A percentile compares a stretch with the other conserved stretches of the same genome.
Conservation (phyloP, 2,797 vertebrate genomes). For the Fratercula arctica region DNA sequence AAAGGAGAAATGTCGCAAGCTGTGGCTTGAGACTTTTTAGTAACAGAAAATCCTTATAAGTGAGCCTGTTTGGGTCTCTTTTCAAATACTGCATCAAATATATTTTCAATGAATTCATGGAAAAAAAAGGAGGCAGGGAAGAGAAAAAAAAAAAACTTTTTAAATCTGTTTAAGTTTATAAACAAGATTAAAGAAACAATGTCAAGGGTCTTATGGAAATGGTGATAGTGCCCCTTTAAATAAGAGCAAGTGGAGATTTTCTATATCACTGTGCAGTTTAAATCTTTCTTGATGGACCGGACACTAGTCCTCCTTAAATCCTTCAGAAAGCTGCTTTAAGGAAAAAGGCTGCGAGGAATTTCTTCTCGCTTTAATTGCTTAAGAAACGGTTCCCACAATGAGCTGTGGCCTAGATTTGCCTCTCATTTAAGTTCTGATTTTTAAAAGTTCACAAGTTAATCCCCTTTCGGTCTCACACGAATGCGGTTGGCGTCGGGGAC, state of each 20-base stretch:
- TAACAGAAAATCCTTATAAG: slow-evolving; percentile 71
- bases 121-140: neutral
- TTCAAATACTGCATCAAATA: slow-evolving; percentile 70
- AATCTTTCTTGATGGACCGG: slow-evolving; percentile 85
- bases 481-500: slow-evolving; percentile 75
- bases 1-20: slow-evolving; percentile 56
- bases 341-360: slow-evolving; percentile 91
- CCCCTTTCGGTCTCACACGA: slow-evolving; percentile 86
- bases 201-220: slow-evolving; percentile 78
- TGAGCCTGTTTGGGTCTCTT: slow-evolving; percentile 66
- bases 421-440: slow-evolving; percentile 95
- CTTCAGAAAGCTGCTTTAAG: slow-evolving; percentile 88
- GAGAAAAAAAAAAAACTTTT: slow-evolving; percentile 51
- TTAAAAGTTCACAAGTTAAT: slow-evolving; percentile 96
- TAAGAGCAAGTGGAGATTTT: slow-evolving; percentile 78
- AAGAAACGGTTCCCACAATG: slow-evolving; percentile 93
- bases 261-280: slow-evolving; percentile 81
- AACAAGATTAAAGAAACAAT: slow-evolving; percentile 80
- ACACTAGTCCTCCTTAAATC: slow-evolving; percentile 86
- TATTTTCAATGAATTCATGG: slow-evolving; percentile 71
- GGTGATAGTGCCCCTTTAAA: slow-evolving; percentile 76
- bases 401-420: slow-evolving; percentile 91
- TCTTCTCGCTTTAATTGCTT: slow-evolving; percentile 96
- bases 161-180: slow-evolving; percentile 80
- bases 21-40: slow-evolving; percentile 61